Conservation (phyloP, 1,140 invertebrate genomes). For the Neodiprion pinetum region DNA sequence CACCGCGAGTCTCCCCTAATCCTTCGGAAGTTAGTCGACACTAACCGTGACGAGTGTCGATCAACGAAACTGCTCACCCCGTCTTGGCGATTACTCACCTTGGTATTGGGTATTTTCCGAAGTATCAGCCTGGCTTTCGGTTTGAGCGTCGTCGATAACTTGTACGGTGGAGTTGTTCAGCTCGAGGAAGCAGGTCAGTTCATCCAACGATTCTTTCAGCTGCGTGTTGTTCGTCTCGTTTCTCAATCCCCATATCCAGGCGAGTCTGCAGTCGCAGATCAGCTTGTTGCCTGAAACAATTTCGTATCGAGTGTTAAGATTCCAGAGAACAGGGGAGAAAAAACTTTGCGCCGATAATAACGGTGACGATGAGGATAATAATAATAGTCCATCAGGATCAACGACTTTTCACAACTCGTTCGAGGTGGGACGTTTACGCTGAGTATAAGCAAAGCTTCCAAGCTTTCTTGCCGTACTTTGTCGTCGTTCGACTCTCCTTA, state of each 20-base stretch:
- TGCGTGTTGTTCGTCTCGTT: conserved; percentile 76
- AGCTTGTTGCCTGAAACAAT: conserved; percentile 74
- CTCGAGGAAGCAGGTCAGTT: conserved; percentile 73
- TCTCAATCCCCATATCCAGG: conserved; percentile 76
- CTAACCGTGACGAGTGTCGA: background rate
- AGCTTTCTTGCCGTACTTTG: background rate
- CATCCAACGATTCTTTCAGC: conserved; percentile 70
- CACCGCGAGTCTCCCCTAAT: background rate
- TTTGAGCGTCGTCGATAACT: conserved; percentile 41
- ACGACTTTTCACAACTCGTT: no score
- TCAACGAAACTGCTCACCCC: background rate
- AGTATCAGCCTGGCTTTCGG: conserved; percentile 40
- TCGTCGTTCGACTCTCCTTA: background rate
- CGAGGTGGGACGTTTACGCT: no score
- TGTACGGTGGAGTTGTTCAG: conserved; percentile 48
- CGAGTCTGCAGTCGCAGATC: conserved; percentile 78
- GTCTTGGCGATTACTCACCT: conserved; percentile 33
- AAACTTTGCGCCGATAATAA: conserved; percentile 12
- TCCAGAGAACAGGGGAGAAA: conserved; percentile 11
- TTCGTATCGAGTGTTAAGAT: background rate
- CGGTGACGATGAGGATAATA: background rate
- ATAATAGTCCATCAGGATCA: conserved; percentile 6
- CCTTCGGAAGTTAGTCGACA: no score
- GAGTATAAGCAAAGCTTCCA: background rate
- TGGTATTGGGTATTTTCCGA: conserved; percentile 45